phyloP scores from a whole-genome alignment of 2,797 vertebrate genomes.

The Poeciliopsis turneri region DNA sequence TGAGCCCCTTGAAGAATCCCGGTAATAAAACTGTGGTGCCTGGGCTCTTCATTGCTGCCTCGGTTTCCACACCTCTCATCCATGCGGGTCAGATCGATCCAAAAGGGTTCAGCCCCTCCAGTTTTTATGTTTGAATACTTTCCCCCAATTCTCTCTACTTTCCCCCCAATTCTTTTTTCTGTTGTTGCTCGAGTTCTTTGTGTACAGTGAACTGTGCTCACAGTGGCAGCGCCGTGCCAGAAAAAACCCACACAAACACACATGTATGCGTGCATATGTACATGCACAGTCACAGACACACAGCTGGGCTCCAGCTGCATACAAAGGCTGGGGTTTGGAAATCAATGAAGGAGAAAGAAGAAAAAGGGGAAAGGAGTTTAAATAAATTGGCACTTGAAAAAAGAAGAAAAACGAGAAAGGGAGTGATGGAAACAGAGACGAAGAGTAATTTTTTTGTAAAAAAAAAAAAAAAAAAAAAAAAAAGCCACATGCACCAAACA shows the following conservation, averaged over 20 bases:
- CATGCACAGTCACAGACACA: conserved; percentile 79
- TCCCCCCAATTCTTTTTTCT: conserved; percentile 63
- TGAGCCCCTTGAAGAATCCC: conserved; percentile 74
- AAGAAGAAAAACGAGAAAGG: conserved; percentile 77
- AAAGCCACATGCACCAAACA: conserved; percentile 57
- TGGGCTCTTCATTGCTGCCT: conserved; percentile 76
- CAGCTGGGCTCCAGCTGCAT: conserved; percentile 87
- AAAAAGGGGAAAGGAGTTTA: conserved; percentile 83
- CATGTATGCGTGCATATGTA: conserved; percentile 58
- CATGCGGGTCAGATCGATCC: conserved; percentile 49
- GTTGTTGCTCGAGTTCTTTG: conserved; percentile 73
- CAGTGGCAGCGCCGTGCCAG: conserved; percentile 82
- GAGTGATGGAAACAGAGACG: conserved; percentile 61
- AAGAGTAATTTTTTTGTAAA: conserved; percentile 22
- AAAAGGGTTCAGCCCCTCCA: conserved; percentile 51
- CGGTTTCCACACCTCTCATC: conserved; percentile 69
- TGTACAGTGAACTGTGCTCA: conserved; percentile 78
- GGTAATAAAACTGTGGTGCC: conserved; percentile 82
- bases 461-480: conserved; percentile 56
- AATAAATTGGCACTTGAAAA: conserved; percentile 87
- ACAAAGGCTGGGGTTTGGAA: conserved; percentile 87
- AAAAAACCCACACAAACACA: conserved; percentile 78
- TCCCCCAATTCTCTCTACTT: conserved; percentile 48
- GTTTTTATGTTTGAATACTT: conserved; percentile 44
- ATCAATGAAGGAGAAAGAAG: conserved; percentile 89